Evolutionary conservation across 1,140 invertebrate species (phyloP).

Genomic region (Drosophila truncata): DNA sequence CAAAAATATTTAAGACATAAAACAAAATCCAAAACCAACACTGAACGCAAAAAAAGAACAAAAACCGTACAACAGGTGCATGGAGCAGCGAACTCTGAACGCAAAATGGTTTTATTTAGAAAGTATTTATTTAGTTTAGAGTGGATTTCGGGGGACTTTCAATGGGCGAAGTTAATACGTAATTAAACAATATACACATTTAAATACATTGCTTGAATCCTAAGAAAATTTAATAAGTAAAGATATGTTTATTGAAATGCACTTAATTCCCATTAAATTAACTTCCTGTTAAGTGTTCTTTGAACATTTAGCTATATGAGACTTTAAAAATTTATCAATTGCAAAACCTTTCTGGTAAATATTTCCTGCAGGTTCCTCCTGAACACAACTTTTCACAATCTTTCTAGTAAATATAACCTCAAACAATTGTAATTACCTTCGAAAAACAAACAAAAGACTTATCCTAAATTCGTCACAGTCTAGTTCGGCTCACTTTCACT

Average conservation of each 20-base stretch:
- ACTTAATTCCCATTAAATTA: too few relatives aligned
- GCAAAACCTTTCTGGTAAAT: too few relatives aligned
- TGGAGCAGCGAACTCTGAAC: background rate
- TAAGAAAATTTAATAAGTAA: too few relatives aligned
- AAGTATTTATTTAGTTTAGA: background rate
- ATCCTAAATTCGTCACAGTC: slow-evolving; percentile 28
- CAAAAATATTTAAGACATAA: slow-evolving; percentile 72
- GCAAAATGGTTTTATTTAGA: slow-evolving; percentile 15
- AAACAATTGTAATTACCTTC: slow-evolving; percentile 34
- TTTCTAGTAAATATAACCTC: background rate
- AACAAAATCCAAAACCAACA: slow-evolving; percentile 42
- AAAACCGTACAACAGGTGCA: slow-evolving; percentile 28
- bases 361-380: background rate
- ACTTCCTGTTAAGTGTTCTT: background rate
- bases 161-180: background rate
- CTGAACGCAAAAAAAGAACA: slow-evolving; percentile 1
- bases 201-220: background rate
- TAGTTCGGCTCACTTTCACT: slow-evolving; percentile 47
- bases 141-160: background rate
- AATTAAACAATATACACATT: background rate
- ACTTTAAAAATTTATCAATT: background rate
- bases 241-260: too few relatives aligned
- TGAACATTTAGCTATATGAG: too few relatives aligned
- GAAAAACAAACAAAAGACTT: slow-evolving; percentile 11
- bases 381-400: too few relatives aligned